Base-by-base conservation (phyloP, 2,888 invertebrate genomes). In the Drosophila phalerata region DNA sequence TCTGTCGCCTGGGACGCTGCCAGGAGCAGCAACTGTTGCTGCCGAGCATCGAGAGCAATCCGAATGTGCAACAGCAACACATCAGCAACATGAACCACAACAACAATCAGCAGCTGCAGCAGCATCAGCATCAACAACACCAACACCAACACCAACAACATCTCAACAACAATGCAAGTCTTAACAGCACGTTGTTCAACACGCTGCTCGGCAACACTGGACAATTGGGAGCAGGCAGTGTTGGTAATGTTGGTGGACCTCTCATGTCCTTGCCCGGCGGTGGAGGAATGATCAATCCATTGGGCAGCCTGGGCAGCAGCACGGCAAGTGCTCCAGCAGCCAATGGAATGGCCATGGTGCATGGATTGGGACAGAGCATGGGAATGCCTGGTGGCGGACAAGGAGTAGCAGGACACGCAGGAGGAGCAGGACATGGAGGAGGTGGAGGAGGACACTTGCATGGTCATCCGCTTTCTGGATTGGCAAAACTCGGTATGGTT, bases 401-500 rank as follows among this genome's bases (percentile, higher is more conserved):
- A 15, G 34, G 62, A 19, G 34, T n/a, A 9, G 9, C 9, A 30
- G 6, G 9, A 9, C 30, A 30, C 6, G 73, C 51, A 61, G 38
- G 67, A 8, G 45, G 63, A 22, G 37, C 13, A 6, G 32, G n/a
- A 17, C 22, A 11, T 28, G 28, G 28, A 28, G 28, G 28, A 57
- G 52, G 61, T 30, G 30, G 58, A 57, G 52, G 57, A 34, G 79
- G 82, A 43, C 87, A 77, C 57, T 43, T 61, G 28, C 89, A 89
- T 52, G 91, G 91, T 45, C 91, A 91, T 68, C 82, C 85, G 8
- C 51, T 91, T 61, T 81, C 91, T 1, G 90, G 91, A 10, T 66
- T 91, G 69, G 90, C 90, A 11, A 85, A 82, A 57, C 67, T 91
- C 56, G 91, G 91, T 43, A 90, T 91, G 30, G 80, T 89, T 34